phyloP scores from a whole-genome alignment of 2,113 vertebrate species.

The Chloroceryle aenea region DNA sequence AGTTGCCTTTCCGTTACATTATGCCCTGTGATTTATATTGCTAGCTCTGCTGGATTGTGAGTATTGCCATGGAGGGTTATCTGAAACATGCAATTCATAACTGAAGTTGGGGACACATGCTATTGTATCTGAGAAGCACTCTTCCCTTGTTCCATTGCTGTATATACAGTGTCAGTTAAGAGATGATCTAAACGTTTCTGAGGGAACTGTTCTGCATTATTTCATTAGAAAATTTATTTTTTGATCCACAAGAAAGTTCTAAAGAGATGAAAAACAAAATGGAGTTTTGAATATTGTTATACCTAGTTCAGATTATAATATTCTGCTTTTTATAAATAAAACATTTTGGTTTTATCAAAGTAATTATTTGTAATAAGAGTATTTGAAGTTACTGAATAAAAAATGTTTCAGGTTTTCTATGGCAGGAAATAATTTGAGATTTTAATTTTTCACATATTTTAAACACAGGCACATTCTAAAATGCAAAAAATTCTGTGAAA shows the following conservation, averaged over 20 bases:
- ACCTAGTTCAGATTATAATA: conserved; percentile 10
- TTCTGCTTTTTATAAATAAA: conserved; percentile 53
- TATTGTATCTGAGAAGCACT: not conserved
- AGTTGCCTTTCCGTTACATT: conserved; percentile 17
- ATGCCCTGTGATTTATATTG: conserved; percentile 41
- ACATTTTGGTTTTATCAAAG: conserved; percentile 47
- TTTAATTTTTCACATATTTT: not conserved
- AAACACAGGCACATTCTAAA: not conserved
- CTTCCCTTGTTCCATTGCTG: rapidly evolving
- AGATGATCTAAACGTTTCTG: not conserved
- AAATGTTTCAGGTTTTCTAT: not conserved
- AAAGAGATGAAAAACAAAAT: conserved; percentile 15
- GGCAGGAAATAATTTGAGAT: conserved; percentile 3
- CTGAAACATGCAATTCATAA: conserved; percentile 14
- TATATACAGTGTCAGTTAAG: not conserved
- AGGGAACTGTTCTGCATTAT: not conserved
- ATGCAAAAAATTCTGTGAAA: not conserved
- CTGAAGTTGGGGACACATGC: not conserved
- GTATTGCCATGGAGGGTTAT: not conserved
- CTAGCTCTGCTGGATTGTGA: conserved; percentile 43
- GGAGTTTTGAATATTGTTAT: not conserved
- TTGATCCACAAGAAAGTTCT: not conserved
- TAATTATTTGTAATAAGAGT: conserved; percentile 53
- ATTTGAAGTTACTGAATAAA: conserved; percentile 27
- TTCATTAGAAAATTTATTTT: not conserved